Evolutionary conservation across 2,113 vertebrate species (phyloP).

Genomic region (Phrynocephalus versicolor): DNA sequence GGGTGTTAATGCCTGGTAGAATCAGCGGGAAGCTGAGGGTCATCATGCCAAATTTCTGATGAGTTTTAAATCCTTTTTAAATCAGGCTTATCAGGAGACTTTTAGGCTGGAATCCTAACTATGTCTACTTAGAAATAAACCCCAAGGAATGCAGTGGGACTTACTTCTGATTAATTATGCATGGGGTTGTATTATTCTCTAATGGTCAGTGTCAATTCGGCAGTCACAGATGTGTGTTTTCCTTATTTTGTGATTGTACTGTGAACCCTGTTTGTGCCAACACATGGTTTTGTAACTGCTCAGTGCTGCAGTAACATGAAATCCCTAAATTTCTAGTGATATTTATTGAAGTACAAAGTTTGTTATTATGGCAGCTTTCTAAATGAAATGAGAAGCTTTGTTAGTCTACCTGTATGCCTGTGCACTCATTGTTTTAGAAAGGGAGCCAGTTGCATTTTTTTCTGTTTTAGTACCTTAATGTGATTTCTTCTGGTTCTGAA

Average conservation of each 20-base stretch:
- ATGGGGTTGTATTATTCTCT: neutral
- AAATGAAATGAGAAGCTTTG: neutral
- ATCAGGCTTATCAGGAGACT: slow-evolving; percentile 53
- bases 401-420: neutral
- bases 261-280: slow-evolving; percentile 25
- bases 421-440: neutral
- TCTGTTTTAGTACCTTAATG: neutral
- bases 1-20: neutral
- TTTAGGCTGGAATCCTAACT: neutral
- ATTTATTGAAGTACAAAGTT: neutral
- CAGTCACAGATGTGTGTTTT: slow-evolving; percentile 46
- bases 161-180: neutral
- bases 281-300: neutral
- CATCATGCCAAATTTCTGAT: slow-evolving; percentile 23
- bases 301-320: neutral
- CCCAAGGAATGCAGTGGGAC: neutral
- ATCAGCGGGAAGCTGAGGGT: slow-evolving; percentile 28
- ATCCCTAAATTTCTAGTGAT: neutral
- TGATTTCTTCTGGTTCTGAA: neutral
- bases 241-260: slow-evolving; percentile 40
- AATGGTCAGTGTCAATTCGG: slow-evolving; percentile 51
- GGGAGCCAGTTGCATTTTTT: neutral
- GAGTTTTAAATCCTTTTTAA: slow-evolving; percentile 52
- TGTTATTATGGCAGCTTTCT: neutral
- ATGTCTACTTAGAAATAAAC: neutral